Evolutionary conservation across 2,888 invertebrate species (phyloP).

Genomic region (Archips crataeganus): DNA sequence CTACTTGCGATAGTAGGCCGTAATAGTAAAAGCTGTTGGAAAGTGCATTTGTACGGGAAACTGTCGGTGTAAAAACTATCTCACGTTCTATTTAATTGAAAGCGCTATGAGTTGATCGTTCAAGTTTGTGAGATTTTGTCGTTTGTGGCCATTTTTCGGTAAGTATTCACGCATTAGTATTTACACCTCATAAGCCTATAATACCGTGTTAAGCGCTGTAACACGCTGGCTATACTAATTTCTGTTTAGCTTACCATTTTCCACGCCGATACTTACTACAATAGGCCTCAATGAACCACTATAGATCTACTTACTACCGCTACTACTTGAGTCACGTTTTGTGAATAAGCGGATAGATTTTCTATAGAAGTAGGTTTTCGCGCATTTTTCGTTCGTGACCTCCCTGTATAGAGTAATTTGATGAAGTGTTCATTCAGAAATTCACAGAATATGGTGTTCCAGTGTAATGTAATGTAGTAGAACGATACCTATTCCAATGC

Average conservation of each 20-base stretch:
- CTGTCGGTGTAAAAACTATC: constrained; percentile 77
- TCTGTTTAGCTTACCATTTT: constrained; percentile 14
- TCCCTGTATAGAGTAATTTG: constrained; percentile 5
- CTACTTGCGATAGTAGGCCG: constrained; percentile 79
- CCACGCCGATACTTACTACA: constrained; percentile 18
- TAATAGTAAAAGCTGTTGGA: constrained; percentile 85
- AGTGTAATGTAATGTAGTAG: not conserved
- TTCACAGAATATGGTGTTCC: not conserved
- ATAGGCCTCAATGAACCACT: constrained; percentile 33
- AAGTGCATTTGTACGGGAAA: constrained; percentile 80
- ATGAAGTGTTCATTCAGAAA: constrained; percentile 29
- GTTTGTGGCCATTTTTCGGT: constrained; percentile 83
- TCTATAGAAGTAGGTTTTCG: constrained; percentile 39
- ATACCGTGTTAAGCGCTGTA: constrained; percentile 58
- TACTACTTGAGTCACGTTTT: constrained; percentile 32
- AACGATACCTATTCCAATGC: not conserved
- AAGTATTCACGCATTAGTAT: constrained; percentile 69
- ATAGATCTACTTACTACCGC: constrained; percentile 37
- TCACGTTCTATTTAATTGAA: constrained; percentile 71
- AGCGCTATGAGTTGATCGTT: constrained; percentile 67
- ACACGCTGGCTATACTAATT: constrained; percentile 14
- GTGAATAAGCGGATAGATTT: constrained; percentile 37
- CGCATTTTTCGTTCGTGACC: constrained; percentile 39
- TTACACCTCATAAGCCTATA: constrained; percentile 65
- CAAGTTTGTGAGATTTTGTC: constrained; percentile 66